Percentiles rank a stretch among this genome's conserved stretches.
phyloP scores from a whole-genome alignment of 2,797 vertebrate species.

The Crotalus adamanteus region DNA sequence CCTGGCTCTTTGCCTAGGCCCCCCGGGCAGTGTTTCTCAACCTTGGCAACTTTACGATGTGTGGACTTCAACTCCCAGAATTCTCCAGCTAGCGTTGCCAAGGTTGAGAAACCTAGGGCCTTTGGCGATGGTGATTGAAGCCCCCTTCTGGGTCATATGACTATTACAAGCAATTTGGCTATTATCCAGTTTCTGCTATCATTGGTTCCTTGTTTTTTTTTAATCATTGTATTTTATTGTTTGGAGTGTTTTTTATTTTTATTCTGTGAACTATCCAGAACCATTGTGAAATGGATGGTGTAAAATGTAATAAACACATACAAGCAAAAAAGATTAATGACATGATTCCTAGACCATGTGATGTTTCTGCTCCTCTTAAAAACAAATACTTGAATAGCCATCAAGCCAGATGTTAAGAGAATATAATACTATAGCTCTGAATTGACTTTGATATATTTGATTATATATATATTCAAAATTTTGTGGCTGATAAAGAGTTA shows the following conservation, averaged over 20 bases:
- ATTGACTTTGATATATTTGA: slow-evolving; percentile 52
- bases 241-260: not conserved
- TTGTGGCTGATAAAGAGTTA: too few species aligned
- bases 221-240: not conserved
- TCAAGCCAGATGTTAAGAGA: slow-evolving; percentile 62
- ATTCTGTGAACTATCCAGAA: not conserved
- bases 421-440: slow-evolving; percentile 38
- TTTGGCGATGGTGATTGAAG: not conserved
- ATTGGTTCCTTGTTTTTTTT: not conserved
- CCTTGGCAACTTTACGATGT: too few species aligned
- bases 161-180: not conserved
- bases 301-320: not conserved
- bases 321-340: slow-evolving; percentile 30
- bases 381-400: slow-evolving; percentile 55
- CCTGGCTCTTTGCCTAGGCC: not conserved
- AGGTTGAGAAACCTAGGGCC: too few species aligned
- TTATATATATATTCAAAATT: not conserved
- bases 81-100: too few species aligned
- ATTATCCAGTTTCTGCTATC: not conserved
- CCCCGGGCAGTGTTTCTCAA: too few species aligned
- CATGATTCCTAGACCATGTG: slow-evolving; percentile 45
- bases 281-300: not conserved
- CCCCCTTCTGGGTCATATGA: not conserved
- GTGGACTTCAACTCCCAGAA: too few species aligned
- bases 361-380: slow-evolving; percentile 49